Evolutionary conservation across 2,113 vertebrate genomes (phyloP).

Genomic region (Myocastor coypus): DNA sequence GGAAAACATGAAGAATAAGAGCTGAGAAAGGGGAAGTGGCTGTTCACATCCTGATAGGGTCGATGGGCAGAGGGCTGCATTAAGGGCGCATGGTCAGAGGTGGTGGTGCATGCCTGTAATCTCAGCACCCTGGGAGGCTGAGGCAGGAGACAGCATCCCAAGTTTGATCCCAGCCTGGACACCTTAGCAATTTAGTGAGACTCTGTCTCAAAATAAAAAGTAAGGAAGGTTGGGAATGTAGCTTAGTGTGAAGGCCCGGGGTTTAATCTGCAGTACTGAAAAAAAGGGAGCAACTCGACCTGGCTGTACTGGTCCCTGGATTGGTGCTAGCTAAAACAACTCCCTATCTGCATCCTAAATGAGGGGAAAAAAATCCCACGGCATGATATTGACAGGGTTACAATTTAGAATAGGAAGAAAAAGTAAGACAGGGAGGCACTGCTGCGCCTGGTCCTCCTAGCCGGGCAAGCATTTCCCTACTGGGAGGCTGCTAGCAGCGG

Average conservation of each 20-base stretch:
- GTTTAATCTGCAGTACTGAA: not conserved
- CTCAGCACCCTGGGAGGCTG: not conserved
- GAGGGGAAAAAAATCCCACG: rapidly evolving
- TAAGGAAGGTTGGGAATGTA: not conserved
- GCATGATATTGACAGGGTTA: rapidly evolving
- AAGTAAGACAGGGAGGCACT: not conserved
- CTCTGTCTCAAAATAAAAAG: not conserved
- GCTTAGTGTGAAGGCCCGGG: not conserved
- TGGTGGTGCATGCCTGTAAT: not conserved
- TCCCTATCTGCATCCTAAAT: too few relatives aligned
- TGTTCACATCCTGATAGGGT: not conserved
- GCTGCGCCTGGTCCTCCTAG: rapidly evolving
- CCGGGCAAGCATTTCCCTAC: rapidly evolving
- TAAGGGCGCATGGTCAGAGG: not conserved
- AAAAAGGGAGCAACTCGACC: not conserved
- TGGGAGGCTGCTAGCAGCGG: not conserved
- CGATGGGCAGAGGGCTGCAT: not conserved
- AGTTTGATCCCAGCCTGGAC: not conserved
- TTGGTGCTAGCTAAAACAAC: not conserved
- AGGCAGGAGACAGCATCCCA: not conserved
- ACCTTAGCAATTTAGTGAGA: not conserved
- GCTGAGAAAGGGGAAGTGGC: rapidly evolving
- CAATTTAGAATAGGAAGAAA: rapidly evolving
- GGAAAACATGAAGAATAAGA: too few relatives aligned
- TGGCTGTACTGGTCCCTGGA: not conserved